These are phyloP conservation scores for Lissocephala sabroskyi DNA, from an alignment of 2,888 invertebrate species.

Conservation along the genomic window DNA sequence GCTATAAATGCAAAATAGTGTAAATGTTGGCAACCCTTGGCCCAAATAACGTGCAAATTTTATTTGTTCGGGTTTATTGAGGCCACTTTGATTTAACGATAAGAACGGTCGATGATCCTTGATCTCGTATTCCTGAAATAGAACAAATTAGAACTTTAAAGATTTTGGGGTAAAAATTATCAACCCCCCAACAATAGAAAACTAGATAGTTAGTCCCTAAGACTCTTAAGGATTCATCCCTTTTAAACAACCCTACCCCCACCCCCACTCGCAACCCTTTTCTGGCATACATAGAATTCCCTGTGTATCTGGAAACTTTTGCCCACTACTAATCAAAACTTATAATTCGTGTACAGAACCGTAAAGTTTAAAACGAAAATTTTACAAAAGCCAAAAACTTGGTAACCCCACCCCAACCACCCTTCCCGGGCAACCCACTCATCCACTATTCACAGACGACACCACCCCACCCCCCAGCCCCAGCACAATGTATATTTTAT, in stretches of 20 bases:
- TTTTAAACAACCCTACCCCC: slow-evolving; percentile 9
- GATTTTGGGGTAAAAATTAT: neutral
- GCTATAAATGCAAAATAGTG: slow-evolving; percentile 73
- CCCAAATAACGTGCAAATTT: slow-evolving; percentile 72
- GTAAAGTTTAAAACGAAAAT: slow-evolving; percentile 63
- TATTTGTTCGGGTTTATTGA: slow-evolving; percentile 72
- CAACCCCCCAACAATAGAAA: neutral
- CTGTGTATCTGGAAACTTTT: slow-evolving; percentile 40
- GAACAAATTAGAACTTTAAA: slow-evolving; percentile 5
- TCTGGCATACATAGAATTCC: neutral
- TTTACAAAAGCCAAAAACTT: slow-evolving; percentile 58
- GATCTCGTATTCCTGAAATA: slow-evolving; percentile 68
- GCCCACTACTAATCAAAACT: slow-evolving; percentile 64
- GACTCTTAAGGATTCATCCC: slow-evolving; percentile 7
- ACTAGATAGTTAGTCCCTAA: neutral
- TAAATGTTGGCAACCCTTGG: slow-evolving; percentile 71
- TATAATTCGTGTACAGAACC: slow-evolving; percentile 60
- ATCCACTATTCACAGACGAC: slow-evolving; percentile 20
- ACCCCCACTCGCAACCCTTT: slow-evolving; percentile 4
- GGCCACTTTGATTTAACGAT: slow-evolving; percentile 70
- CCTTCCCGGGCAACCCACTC: slow-evolving; percentile 15
- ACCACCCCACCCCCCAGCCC: too few relatives aligned
- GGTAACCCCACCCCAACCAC: slow-evolving; percentile 10
- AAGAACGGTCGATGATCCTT: slow-evolving; percentile 72
- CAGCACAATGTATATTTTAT: slow-evolving; percentile 59